Conservation (phyloP, 2,888 invertebrate species). For the Thymelicus acteon region DNA sequence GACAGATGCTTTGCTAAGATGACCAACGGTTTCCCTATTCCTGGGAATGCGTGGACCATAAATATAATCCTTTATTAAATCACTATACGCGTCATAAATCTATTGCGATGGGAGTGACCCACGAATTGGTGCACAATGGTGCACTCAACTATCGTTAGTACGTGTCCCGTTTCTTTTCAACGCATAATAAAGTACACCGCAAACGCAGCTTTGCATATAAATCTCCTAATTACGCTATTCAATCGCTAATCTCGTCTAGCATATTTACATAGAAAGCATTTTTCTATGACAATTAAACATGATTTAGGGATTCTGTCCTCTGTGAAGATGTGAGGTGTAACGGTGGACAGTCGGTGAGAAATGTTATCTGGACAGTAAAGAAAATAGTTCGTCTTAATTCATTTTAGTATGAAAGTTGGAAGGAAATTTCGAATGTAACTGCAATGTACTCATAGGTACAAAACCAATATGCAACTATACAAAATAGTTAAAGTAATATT, state of each 20-base stretch:
- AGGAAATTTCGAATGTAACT: too few relatives aligned
- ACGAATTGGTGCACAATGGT: conserved; percentile 64
- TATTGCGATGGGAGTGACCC: conserved; percentile 78
- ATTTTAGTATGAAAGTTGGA: too few relatives aligned
- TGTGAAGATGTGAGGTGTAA: conserved; percentile 23
- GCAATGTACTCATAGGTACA: too few relatives aligned
- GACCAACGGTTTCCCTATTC: conserved; percentile 52
- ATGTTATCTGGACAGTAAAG: background rate
- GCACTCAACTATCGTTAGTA: conserved; percentile 73
- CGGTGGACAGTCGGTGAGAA: conserved; percentile 39
- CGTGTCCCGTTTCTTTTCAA: conserved; percentile 70
- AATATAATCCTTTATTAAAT: conserved; percentile 79
- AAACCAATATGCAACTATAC: too few relatives aligned
- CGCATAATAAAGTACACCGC: conserved; percentile 80
- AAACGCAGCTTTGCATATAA: conserved; percentile 82
- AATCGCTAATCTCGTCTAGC: conserved; percentile 75
- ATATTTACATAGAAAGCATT: conserved; percentile 71
- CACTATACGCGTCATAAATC: conserved; percentile 75
- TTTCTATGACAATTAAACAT: conserved; percentile 67
- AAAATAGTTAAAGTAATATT: too few relatives aligned
- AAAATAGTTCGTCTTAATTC: background rate
- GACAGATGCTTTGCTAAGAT: conserved; percentile 44
- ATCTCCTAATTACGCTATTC: conserved; percentile 82
- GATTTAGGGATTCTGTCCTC: conserved; percentile 64
- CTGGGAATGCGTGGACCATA: conserved; percentile 60